Conservation (phyloP, 2,113 vertebrate species). For the Leucoraja erinaceus region DNA sequence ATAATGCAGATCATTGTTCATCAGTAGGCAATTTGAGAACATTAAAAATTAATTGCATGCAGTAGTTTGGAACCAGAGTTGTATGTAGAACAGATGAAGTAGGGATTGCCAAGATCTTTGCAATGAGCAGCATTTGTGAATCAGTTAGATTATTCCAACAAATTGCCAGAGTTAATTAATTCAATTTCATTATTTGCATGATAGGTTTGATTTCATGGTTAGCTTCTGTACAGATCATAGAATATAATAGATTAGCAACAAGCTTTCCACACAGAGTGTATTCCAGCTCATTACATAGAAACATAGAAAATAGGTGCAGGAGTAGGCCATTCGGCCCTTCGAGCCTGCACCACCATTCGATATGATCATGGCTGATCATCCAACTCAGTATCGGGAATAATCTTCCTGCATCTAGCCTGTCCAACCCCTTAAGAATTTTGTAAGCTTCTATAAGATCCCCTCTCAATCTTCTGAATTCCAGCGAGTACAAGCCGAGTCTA, state of each 20-base stretch:
- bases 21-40: neutral
- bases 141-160: neutral
- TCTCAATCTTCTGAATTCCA: too few relatives aligned
- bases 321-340: too few relatives aligned
- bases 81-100: too few relatives aligned
- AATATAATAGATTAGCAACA: neutral
- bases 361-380: too few relatives aligned
- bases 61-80: neutral
- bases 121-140: neutral
- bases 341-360: too few relatives aligned
- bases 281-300: neutral
- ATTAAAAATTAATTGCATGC: neutral
- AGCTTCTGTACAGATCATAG: neutral
- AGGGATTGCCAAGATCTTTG: neutral
- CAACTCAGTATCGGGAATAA: too few relatives aligned
- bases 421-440: too few relatives aligned
- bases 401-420: too few relatives aligned
- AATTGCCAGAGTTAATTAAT: neutral
- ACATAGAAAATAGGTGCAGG: too few relatives aligned
- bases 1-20: neutral
- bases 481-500: too few relatives aligned
- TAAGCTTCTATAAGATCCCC: too few relatives aligned
- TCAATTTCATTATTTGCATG: neutral
- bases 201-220: neutral
- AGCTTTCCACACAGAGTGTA: neutral